Evolutionary conservation across 2,113 vertebrate species (phyloP).

Genomic region (Pao palembangensis): DNA sequence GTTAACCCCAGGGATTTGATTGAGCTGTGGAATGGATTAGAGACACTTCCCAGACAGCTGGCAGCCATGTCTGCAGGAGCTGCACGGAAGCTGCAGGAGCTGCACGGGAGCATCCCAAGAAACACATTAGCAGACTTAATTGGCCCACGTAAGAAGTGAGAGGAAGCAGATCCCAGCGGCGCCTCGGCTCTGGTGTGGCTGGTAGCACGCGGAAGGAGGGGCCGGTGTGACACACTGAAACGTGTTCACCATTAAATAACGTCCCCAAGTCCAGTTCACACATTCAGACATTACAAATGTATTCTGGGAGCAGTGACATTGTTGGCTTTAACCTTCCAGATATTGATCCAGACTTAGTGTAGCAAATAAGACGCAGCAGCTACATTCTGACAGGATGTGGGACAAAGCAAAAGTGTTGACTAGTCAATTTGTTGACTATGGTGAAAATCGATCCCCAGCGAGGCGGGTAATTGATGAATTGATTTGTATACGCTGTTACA

Average conservation of each 20-base stretch:
- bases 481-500: neutral
- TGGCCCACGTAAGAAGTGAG: constrained; percentile 29
- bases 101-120: constrained; percentile 38
- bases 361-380: neutral
- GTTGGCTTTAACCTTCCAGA: neutral
- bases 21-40: constrained; percentile 7
- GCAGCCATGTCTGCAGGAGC: constrained; percentile 24
- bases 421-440: neutral
- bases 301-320: neutral
- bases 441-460: neutral
- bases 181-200: neutral
- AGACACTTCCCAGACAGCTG: constrained; percentile 48
- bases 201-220: no score
- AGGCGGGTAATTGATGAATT: neutral
- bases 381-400: neutral
- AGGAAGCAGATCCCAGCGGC: constrained; percentile 31
- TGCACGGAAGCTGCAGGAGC: constrained; percentile 35
- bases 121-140: constrained; percentile 63
- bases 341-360: neutral
- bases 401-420: neutral
- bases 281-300: neutral
- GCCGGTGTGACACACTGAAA: neutral
- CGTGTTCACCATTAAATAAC: neutral
- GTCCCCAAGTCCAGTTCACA: neutral
- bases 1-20: constrained; percentile 27